These are phyloP conservation scores for Chinchilla lanigera DNA, from an alignment of 2,113 vertebrate genomes.

Conservation along the genomic window DNA sequence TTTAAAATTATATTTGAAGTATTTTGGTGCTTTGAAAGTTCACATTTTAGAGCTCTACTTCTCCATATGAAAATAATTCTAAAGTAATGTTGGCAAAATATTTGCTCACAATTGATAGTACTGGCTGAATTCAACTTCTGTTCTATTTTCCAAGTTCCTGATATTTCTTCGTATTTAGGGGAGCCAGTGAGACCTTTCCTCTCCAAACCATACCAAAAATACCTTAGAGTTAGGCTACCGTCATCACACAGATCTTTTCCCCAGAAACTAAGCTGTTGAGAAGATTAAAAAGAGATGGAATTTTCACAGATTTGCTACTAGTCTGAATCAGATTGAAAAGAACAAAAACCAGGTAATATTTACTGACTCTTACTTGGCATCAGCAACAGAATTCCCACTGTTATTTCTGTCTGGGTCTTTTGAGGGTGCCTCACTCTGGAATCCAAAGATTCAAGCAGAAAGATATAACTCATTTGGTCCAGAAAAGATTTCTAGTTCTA, in stretches of 20 bases:
- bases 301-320: constrained; percentile 1
- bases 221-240: neutral
- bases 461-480: neutral
- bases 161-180: constrained; percentile 48
- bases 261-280: constrained; percentile 39
- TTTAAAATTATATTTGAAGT: constrained; percentile 19
- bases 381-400: neutral
- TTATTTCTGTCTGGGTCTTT: neutral
- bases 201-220: neutral
- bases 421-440: neutral
- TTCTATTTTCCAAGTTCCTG: constrained; percentile 32
- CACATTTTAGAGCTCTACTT: constrained; percentile 1
- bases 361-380: neutral
- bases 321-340: constrained; percentile 16
- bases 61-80: constrained; percentile 23
- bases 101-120: neutral
- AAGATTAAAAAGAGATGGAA: constrained; percentile 1
- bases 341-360: neutral
- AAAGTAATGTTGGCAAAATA: neutral
- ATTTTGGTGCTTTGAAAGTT: neutral
- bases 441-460: neutral
- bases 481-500: neutral
- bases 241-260: constrained; percentile 14
- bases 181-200: neutral
- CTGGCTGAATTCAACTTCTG: constrained; percentile 31